Percentiles rank a stretch among this genome's conserved stretches.
Evolutionary conservation across 2,888 invertebrate genomes (phyloP).

Genomic region (Sicus ferrugineus): DNA sequence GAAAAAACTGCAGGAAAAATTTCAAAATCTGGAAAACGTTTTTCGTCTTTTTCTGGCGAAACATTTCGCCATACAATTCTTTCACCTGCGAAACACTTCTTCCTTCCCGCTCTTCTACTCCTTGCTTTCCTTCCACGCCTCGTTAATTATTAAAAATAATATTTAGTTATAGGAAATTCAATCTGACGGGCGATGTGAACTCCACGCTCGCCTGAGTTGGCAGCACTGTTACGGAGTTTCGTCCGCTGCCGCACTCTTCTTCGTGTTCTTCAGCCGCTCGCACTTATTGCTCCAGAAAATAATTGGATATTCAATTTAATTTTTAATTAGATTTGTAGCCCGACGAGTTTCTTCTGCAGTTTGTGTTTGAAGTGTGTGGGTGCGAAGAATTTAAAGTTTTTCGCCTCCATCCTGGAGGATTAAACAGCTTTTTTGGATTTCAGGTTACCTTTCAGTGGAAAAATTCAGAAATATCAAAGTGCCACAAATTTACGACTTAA

Average conservation of each 20-base stretch:
- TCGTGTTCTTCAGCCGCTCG: constrained; percentile 11
- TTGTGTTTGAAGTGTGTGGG: neutral
- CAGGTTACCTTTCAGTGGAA: neutral
- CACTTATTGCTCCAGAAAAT: constrained; percentile 34
- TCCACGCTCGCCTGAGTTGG: neutral
- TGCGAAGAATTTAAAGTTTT: too few relatives aligned
- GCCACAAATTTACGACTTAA: too few relatives aligned
- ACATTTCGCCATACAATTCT: neutral
- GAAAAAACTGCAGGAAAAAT: neutral
- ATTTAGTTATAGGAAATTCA: constrained; percentile 41
- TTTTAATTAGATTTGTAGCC: constrained; percentile 37
- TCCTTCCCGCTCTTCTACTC: neutral
- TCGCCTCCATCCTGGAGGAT: too few relatives aligned
- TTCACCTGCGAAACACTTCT: neutral
- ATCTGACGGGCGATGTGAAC: constrained; percentile 35
- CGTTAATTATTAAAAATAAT: constrained; percentile 46
- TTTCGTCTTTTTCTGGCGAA: neutral
- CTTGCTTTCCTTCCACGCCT: constrained; percentile 18
- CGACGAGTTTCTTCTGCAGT: constrained; percentile 21
- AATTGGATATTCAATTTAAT: constrained; percentile 40
- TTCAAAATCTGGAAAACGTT: neutral
- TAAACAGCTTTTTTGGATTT: too few relatives aligned
- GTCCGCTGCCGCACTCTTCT: neutral
- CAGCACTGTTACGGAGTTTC: neutral
- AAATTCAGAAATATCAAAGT: too few relatives aligned